Percentiles rank a stretch among this genome's conserved stretches.
Conservation (phyloP, 1,140 invertebrate genomes). For the Centruroides sculpturatus region DNA sequence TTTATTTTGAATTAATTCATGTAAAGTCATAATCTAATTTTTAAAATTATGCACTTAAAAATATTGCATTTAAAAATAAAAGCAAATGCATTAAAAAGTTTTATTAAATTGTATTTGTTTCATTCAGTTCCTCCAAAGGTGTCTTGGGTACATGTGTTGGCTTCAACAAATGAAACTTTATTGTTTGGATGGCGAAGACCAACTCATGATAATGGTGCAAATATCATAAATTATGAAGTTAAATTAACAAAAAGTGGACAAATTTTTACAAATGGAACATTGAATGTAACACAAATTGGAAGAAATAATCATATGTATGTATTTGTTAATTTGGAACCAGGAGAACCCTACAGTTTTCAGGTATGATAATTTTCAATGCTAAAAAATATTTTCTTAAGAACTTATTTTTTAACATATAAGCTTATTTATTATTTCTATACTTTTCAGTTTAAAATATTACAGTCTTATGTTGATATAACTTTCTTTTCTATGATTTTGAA, state of each 20-base stretch:
- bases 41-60: too few species aligned
- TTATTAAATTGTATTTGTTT: neutral
- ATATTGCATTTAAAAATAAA: too few species aligned
- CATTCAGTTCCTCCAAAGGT: slow-evolving; percentile 18
- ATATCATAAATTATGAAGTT: slow-evolving; percentile 16
- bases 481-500: too few species aligned
- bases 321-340: slow-evolving; percentile 14
- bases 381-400: too few species aligned
- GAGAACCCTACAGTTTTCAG: slow-evolving; percentile 16
- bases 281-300: slow-evolving; percentile 6
- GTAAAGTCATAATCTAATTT: too few species aligned
- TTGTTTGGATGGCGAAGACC: slow-evolving; percentile 18
- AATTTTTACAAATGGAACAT: slow-evolving; percentile 9
- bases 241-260: slow-evolving; percentile 14
- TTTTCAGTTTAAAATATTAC: too few species aligned
- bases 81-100: too few species aligned
- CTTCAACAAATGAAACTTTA: slow-evolving; percentile 17
- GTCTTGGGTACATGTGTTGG: slow-evolving; percentile 16
- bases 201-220: slow-evolving; percentile 16
- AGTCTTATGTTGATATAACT: too few species aligned
- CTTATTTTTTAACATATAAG: too few species aligned
- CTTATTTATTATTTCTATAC: too few species aligned
- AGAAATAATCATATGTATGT: slow-evolving; percentile 18
- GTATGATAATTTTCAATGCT: neutral
- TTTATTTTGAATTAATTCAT: too few species aligned